Conservation (phyloP, 2,888 invertebrate species). For the Eupelmus urozonus region DNA sequence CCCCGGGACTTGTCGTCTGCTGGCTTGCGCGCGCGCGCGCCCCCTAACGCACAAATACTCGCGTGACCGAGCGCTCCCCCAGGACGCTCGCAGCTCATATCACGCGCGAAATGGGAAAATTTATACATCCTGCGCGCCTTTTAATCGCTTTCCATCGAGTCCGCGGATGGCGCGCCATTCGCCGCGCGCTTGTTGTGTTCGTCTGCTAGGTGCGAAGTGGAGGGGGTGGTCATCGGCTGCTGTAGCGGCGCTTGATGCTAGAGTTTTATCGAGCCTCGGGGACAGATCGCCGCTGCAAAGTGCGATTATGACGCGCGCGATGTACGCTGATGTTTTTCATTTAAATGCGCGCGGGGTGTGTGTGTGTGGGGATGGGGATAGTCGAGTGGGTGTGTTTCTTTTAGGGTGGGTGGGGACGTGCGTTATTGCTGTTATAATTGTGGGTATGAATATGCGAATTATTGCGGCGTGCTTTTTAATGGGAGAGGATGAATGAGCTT, state of each 20-base stretch:
- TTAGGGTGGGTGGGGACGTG: too few relatives aligned
- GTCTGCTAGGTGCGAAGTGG: background rate
- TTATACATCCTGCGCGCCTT: constrained; percentile 11
- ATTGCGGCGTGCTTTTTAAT: background rate
- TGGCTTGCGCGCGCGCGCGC: background rate
- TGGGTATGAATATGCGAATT: too few relatives aligned
- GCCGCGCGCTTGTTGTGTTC: background rate
- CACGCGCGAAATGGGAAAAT: constrained; percentile 33
- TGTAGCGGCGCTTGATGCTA: too few relatives aligned
- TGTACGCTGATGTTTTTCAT: constrained; percentile 3
- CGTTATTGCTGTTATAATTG: too few relatives aligned
- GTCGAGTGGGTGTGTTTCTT: too few relatives aligned
- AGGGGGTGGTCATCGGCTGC: too few relatives aligned
- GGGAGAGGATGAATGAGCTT: too few relatives aligned
- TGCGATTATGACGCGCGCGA: background rate
- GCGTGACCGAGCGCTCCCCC: background rate
- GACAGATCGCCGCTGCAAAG: constrained; percentile 32
- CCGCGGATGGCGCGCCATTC: background rate
- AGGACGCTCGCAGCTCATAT: background rate
- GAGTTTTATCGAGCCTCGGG: constrained; percentile 36
- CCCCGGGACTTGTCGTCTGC: constrained; percentile 21
- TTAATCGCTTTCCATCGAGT: constrained; percentile 45
- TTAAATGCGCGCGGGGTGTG: background rate
- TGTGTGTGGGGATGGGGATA: background rate
- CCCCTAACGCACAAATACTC: background rate